These are phyloP conservation scores for Catotricha subobsoleta DNA, from an alignment of 2,888 invertebrate species.

Conservation along the genomic window DNA sequence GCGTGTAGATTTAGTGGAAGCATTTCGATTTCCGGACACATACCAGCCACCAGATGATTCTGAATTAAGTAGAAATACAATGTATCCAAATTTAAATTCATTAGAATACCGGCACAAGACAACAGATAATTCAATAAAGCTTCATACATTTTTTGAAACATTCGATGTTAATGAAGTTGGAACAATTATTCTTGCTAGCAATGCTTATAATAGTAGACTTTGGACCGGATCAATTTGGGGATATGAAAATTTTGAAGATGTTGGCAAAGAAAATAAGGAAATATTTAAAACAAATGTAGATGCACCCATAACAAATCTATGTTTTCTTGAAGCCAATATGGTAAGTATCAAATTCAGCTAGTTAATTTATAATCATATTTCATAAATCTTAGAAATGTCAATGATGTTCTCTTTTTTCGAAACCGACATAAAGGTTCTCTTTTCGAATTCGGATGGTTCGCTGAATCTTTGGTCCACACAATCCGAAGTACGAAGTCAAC, in stretches of 20 bases:
- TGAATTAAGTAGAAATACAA: slow-evolving; percentile 17
- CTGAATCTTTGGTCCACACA: slow-evolving; percentile 26
- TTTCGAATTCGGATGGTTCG: slow-evolving; percentile 19
- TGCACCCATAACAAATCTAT: slow-evolving; percentile 20
- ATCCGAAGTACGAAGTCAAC: slow-evolving; percentile 18
- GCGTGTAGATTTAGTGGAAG: neutral
- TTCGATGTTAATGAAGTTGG: slow-evolving; percentile 17
- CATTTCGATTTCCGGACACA: slow-evolving; percentile 13
- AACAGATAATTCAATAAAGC: slow-evolving; percentile 17
- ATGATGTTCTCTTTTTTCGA: neutral
- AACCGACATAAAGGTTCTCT: slow-evolving; percentile 15
- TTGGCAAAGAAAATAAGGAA: slow-evolving; percentile 14
- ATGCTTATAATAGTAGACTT: slow-evolving; percentile 20
- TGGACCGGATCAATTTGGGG: slow-evolving; percentile 26
- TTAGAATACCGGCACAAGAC: slow-evolving; percentile 22
- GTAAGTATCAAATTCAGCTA: slow-evolving; percentile 13
- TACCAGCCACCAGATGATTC: slow-evolving; percentile 21
- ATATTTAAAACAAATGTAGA: slow-evolving; percentile 19
- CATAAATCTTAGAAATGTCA: no score
- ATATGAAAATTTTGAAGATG: slow-evolving; percentile 16
- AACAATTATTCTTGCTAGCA: slow-evolving; percentile 20
- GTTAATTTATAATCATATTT: neutral
- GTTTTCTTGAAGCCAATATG: slow-evolving; percentile 20
- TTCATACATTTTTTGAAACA: slow-evolving; percentile 23
- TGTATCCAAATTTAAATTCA: slow-evolving; percentile 28